phyloP scores from a whole-genome alignment of 2,113 vertebrate genomes.

The Ochotona princeps region DNA sequence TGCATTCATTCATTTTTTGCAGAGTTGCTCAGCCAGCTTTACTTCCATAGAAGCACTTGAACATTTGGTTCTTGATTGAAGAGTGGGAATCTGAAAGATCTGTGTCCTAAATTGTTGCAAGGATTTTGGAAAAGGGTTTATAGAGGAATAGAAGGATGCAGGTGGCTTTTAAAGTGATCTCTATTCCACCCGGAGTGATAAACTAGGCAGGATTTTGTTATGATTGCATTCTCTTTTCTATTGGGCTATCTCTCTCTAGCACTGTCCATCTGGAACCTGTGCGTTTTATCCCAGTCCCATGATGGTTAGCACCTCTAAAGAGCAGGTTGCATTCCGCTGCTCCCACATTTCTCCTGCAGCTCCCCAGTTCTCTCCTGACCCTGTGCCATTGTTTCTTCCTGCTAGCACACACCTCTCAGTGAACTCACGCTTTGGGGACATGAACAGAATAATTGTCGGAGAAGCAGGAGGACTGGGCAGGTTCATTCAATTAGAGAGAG shows the following conservation, averaged over 20 bases:
- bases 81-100: neutral
- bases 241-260: neutral
- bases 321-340: neutral
- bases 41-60: too few relatives aligned
- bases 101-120: neutral
- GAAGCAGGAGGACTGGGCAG: neutral
- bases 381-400: constrained; percentile 5
- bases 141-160: neutral
- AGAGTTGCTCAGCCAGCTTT: too few relatives aligned
- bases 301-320: neutral
- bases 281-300: neutral
- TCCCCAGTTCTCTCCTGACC: neutral
- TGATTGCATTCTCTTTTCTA: neutral
- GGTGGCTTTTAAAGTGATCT: neutral
- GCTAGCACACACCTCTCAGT: constrained; percentile 21
- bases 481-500: constrained; percentile 66
- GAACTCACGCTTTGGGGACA: neutral
- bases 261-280: too few relatives aligned
- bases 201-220: neutral
- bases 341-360: neutral
- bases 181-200: neutral
- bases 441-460: constrained; percentile 55
- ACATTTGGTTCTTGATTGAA: neutral
- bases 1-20: too few relatives aligned
- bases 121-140: neutral